Evolutionary conservation across 2,797 vertebrate species (phyloP).

Genomic region (Halcyon leucocephala): DNA sequence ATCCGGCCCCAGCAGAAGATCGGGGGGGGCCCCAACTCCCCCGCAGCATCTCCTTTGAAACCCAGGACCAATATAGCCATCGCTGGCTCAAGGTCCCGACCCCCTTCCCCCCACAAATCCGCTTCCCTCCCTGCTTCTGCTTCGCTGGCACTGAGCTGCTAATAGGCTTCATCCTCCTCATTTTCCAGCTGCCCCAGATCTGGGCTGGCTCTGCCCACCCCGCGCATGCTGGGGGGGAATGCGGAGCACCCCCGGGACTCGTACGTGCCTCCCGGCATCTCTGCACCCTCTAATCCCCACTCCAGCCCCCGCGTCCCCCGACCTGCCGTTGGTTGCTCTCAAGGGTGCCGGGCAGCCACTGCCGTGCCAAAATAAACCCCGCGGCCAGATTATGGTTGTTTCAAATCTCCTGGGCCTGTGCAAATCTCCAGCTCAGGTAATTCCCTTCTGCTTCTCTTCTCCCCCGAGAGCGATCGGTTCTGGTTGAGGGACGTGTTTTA

Average conservation of each 20-base stretch:
- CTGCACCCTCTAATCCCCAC: slow-evolving; percentile 51
- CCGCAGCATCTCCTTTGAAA: neutral
- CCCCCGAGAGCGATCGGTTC: neutral
- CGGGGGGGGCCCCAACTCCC: accelerated
- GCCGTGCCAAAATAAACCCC: slow-evolving; percentile 28
- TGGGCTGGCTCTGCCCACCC: slow-evolving; percentile 6
- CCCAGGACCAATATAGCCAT: neutral
- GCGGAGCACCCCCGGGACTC: neutral
- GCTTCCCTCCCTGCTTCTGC: slow-evolving; percentile 48
- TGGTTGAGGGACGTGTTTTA: accelerated
- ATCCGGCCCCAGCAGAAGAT: neutral
- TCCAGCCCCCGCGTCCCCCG: neutral
- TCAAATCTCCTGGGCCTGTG: slow-evolving; percentile 41
- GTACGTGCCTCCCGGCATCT: slow-evolving; percentile 64
- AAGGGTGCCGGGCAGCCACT: neutral
- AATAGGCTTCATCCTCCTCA: slow-evolving; percentile 66
- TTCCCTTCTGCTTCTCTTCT: slow-evolving; percentile 59
- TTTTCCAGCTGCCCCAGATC: slow-evolving; percentile 68
- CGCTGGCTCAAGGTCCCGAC: neutral
- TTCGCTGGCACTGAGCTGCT: slow-evolving; percentile 62
- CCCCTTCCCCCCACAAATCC: slow-evolving; percentile 49
- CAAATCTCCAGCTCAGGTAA: slow-evolving; percentile 30
- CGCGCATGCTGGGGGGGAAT: accelerated
- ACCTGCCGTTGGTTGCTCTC: neutral
- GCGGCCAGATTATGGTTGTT: slow-evolving; percentile 33